Conservation (phyloP, 2,888 invertebrate genomes). For the Hofmannophila pseudospretella region DNA sequence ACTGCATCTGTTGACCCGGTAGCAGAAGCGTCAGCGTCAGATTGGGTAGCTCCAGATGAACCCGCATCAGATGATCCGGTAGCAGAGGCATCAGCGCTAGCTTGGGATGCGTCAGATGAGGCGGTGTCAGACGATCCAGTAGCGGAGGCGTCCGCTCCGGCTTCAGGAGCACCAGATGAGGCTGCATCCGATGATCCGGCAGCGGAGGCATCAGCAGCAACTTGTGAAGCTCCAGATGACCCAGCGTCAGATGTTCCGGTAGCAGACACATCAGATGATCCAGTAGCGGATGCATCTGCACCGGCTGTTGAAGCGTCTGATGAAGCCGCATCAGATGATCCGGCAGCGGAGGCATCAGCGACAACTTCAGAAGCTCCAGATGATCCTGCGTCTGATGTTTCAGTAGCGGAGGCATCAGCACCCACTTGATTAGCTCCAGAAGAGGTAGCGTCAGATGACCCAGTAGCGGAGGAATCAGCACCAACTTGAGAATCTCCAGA, state of each 20-base stretch:
- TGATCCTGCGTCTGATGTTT: no score
- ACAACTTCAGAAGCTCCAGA: no score
- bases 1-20: background rate
- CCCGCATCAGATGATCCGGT: no score
- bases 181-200: background rate
- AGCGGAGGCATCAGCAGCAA: background rate
- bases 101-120: background rate
- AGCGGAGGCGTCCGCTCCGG: background rate
- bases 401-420: conserved; percentile 21
- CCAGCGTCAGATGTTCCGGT: background rate
- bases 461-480: background rate
- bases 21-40: conserved; percentile 1
- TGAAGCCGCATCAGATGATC: background rate
- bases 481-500: background rate
- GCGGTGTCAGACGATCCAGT: background rate
- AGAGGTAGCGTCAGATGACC: background rate
- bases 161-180: background rate
- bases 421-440: background rate
- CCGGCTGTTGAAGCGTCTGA: no score
- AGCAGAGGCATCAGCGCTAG: background rate
- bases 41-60: no score
- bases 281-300: no score
- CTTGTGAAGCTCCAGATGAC: background rate
- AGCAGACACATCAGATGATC: background rate
- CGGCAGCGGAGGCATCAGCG: background rate